Conservation (phyloP, 2,797 vertebrate species). For the Aulostomus chinensis region DNA sequence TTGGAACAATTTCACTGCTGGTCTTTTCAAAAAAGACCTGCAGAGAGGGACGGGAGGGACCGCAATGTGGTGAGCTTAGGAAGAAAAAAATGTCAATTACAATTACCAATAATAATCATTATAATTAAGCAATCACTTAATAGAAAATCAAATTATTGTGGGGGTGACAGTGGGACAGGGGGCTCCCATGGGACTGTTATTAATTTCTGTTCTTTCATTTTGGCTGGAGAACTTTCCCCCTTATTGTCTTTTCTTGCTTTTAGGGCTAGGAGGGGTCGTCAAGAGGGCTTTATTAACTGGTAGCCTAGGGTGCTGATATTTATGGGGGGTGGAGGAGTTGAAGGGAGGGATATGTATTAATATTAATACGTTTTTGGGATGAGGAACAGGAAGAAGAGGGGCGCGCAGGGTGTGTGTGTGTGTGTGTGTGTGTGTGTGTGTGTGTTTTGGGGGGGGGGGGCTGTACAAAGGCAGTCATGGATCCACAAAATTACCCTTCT, state of each 20-base stretch:
- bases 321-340: slow-evolving; percentile 30
- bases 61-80: slow-evolving; percentile 15
- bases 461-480: slow-evolving; percentile 58
- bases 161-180: slow-evolving; percentile 66
- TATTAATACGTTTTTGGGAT: slow-evolving; percentile 71
- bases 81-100: slow-evolving; percentile 74
- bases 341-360: slow-evolving; percentile 66
- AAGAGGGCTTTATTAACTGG: slow-evolving; percentile 81
- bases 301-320: slow-evolving; percentile 76
- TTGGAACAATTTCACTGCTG: too few species aligned
- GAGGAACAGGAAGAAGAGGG: slow-evolving; percentile 40
- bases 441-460: slow-evolving; percentile 12
- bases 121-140: slow-evolving; percentile 86
- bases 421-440: too few species aligned
- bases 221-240: slow-evolving; percentile 68
- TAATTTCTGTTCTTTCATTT: slow-evolving; percentile 77
- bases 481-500: slow-evolving; percentile 60
- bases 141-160: slow-evolving; percentile 83
- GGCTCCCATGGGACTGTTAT: slow-evolving; percentile 73
- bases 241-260: slow-evolving; percentile 66
- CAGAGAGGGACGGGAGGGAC: slow-evolving; percentile 11
- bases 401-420: slow-evolving; percentile 5
- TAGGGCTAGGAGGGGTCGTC: slow-evolving; percentile 57
- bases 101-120: slow-evolving; percentile 84
- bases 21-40: neutral